Evolutionary conservation across 2,888 invertebrate species (phyloP), one percentile per base, ranked within the genome.

Genomic region (Phengaris arion): DNA sequence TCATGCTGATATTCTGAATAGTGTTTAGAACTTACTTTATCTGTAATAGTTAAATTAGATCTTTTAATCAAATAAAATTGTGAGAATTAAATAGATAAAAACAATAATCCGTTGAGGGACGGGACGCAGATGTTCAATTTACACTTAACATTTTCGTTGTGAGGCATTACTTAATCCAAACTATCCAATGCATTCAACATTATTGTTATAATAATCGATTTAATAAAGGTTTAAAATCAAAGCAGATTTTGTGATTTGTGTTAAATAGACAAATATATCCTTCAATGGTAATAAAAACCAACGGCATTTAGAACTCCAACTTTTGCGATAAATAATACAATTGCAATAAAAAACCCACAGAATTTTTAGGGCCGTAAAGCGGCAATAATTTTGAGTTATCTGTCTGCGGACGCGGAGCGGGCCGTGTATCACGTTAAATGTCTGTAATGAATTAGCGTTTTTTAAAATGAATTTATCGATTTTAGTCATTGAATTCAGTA

Each of bases 391-490:
- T 88, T 90, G 89, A 91, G 85, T 90, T 89, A 91, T 89, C 83
- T 82, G 84, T 89, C 83, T 82, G 84, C 80, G 86, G 75, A 74
- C 79, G 79, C 87, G 85, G 89, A 90, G 89, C 89, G 85, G 85
- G 84, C 87, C 86, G 87, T 89, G 89, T 88, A 89, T 90, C 89
- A 89, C 87, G 87, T 87, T 89, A 89, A 90, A 89, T 89, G 89
- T 85, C 81, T 82, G 79, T 74, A 75, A 77, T 76, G 73, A 76
- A 77, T 78, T 77, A 68, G 76, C 74, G 55, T 54, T 69, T 74
- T 68, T 64, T 68, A 22, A 45, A 45, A 55, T 45, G 13, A 55
- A 35, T 64, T 64, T 64, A 64, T 64, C 13, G 35, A 64, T 64
- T 64, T 35, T 6, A 45, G 6, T 45, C 64, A 64, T 64, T 64